phyloP scores from a whole-genome alignment of 1,140 invertebrate genomes.

The Chironomus tepperi region DNA sequence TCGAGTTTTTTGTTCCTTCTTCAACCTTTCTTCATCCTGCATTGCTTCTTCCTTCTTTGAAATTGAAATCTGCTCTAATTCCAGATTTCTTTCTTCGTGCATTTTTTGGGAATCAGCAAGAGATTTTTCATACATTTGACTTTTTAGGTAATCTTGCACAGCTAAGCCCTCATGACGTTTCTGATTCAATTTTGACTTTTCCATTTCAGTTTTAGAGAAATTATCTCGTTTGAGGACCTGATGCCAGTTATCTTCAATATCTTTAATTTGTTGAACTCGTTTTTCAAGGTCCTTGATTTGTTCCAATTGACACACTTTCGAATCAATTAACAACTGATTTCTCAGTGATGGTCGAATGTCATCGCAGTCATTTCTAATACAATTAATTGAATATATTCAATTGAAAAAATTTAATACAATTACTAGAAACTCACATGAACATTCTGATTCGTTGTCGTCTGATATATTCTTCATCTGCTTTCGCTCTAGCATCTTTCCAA shows the following conservation, averaged over 20 bases:
- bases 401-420: neutral
- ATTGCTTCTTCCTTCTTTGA: neutral
- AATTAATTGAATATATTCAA: neutral
- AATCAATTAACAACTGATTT: neutral
- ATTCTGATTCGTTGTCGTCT: neutral
- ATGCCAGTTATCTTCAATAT: neutral
- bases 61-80: neutral
- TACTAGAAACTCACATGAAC: neutral
- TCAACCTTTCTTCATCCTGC: neutral
- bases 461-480: neutral
- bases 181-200: neutral
- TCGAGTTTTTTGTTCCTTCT: neutral
- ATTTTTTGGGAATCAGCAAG: neutral
- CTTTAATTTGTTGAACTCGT: neutral
- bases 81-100: neutral
- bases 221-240: neutral
- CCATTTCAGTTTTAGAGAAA: neutral
- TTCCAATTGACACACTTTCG: neutral
- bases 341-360: neutral
- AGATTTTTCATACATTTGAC: neutral
- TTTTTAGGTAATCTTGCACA: neutral
- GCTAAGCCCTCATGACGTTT: neutral
- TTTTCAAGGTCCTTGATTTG: neutral
- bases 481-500: neutral
- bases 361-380: neutral